Evolutionary conservation across 2,113 vertebrate genomes (phyloP), one percentile per base, ranked within the genome.

Genomic region (Struthio camelus): DNA sequence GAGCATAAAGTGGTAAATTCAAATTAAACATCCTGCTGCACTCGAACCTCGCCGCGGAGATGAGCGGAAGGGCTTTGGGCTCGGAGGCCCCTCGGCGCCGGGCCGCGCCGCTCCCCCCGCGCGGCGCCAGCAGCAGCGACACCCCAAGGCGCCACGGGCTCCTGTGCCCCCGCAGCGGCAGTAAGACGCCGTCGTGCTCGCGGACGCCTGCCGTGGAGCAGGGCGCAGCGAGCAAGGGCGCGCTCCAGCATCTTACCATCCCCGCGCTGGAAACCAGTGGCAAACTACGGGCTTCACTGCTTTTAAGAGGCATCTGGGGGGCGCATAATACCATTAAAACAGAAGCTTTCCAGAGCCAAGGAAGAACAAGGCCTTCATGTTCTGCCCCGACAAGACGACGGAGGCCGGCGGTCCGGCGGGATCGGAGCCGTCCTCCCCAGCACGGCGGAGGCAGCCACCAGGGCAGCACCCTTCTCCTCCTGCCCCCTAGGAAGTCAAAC

Each of bases 91-190:
- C 48, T 10, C 50, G 15, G 58, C 1, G 14, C 5, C 44, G 19
- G 4, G 88, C 64, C 69, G 4, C 14, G n/a, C 23, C 0, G 0
- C 5, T 28, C n/a, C n/a, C 14, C 0, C 0, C 40, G 72, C 15
- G 3, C 0, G 0, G 9, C 50, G 14, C 0, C n/a, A 46, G 1
- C 56, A 59, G 32, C 22, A 2, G 73, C 1, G 84, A 17, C 64
- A n/a, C 18, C 62, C 23, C 0, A 0, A 6, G 73, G 38, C 32
- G 12, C n/a, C n/a, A n/a, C 2, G 5, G 69, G 53, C 78, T 46
- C 25, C 70, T 40, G 86, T 7, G 78, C 2, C 4, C 19, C 27
- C 7, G 0, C 5, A 14, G 32, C 24, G 28, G 77, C 42, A 15
- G 50, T 1, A 11, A 53, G 14, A 9, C 4, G 79, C 48, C 1